Conservation (phyloP, 2,888 invertebrate species). For the Melikaiella ostensackeni region DNA sequence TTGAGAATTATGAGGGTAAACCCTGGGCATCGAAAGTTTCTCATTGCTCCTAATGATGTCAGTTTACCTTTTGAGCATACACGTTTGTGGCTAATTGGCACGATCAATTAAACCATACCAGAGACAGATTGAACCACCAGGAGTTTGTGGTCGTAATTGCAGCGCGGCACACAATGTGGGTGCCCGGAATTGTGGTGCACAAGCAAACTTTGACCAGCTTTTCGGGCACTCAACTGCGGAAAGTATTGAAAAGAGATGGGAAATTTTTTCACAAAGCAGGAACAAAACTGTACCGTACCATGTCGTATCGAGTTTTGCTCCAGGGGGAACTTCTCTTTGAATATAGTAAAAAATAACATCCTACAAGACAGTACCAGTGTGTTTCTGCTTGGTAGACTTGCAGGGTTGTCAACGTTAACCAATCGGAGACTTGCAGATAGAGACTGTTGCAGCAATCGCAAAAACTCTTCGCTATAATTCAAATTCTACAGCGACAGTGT, state of each 20-base stretch:
- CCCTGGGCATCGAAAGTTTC: constrained; percentile 70
- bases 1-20: constrained; percentile 60
- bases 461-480: constrained; percentile 41
- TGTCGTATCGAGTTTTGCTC: not conserved
- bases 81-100: constrained; percentile 18
- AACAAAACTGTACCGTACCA: constrained; percentile 7
- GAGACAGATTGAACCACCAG: not conserved
- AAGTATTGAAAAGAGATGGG: constrained; percentile 15
- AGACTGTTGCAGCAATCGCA: constrained; percentile 45
- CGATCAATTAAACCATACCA: constrained; percentile 24
- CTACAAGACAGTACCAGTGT: not conserved
- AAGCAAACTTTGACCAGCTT: not conserved
- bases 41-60: constrained; percentile 27
- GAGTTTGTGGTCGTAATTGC: constrained; percentile 29
- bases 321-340: not conserved
- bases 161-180: constrained; percentile 8
- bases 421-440: constrained; percentile 61
- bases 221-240: constrained; percentile 12
- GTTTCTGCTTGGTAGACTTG: constrained; percentile 15
- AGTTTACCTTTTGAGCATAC: constrained; percentile 31
- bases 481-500: constrained; percentile 39
- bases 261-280: constrained; percentile 24
- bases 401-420: constrained; percentile 42
- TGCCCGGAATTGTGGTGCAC: not conserved
- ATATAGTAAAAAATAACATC: not conserved